Conservation (phyloP, 1,140 invertebrate species). For the Neuroterus valhalla region DNA sequence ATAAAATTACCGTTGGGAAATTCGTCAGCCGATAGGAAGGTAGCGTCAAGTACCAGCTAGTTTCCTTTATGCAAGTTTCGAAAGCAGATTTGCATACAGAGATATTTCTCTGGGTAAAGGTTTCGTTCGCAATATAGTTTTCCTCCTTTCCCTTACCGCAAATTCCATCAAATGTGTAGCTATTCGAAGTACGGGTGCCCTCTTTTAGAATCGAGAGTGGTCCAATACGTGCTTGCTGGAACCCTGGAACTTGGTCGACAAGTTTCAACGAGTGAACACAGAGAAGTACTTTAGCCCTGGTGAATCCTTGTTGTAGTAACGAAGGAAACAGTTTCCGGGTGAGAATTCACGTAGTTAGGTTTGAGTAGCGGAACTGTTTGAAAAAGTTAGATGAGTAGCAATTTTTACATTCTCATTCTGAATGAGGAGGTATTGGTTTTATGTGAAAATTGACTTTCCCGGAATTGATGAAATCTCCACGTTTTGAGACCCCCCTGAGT, state of each 20-base stretch:
- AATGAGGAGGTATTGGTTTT: too few species aligned
- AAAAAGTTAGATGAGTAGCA: too few species aligned
- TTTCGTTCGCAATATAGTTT: conserved; percentile 2
- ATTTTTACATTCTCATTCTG: too few species aligned
- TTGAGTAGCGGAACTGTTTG: background rate
- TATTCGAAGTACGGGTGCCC: conserved; percentile 20
- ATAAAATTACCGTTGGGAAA: conserved; percentile 47
- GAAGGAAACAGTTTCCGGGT: conserved; percentile 11
- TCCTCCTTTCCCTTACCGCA: background rate
- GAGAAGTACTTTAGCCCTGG: conserved; percentile 17
- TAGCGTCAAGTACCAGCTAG: conserved; percentile 29
- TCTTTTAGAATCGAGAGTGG: conserved; percentile 23
- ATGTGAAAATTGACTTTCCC: too few species aligned
- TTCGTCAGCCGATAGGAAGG: conserved; percentile 49
- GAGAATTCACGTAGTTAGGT: conserved; percentile 23
- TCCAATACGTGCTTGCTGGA: conserved; percentile 12
- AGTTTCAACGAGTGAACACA: conserved; percentile 9
- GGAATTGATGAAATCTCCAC: too few species aligned
- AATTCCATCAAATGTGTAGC: background rate
- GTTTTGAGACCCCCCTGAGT: too few species aligned
- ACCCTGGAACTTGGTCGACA: conserved; percentile 17
- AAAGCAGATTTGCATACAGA: conserved; percentile 47
- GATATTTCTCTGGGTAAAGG: conserved; percentile 26
- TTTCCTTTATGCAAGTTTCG: conserved; percentile 38
- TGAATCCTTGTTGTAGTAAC: conserved; percentile 25